Evolutionary conservation across 2,797 vertebrate species (phyloP).

Genomic region (Takifugu rubripes): DNA sequence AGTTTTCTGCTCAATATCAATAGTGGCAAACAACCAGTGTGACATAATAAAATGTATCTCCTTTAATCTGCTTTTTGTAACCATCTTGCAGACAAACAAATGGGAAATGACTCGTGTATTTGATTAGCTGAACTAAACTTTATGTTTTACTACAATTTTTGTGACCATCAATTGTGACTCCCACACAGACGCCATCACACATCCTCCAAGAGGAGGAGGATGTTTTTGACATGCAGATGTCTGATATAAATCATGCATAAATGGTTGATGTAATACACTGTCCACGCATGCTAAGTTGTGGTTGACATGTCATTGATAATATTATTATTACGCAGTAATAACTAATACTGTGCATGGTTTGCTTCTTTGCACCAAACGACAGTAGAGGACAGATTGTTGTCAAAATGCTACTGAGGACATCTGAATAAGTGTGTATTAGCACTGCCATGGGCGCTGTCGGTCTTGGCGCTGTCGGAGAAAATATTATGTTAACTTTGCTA

Average conservation of each 20-base stretch:
- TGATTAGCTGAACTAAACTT: too few relatives aligned
- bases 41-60: not conserved
- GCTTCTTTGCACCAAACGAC: constrained; percentile 49
- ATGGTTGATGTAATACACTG: constrained; percentile 7
- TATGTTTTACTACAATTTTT: too few relatives aligned
- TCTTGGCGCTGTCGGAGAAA: too few relatives aligned
- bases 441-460: constrained; percentile 17
- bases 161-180: too few relatives aligned
- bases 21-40: not conserved
- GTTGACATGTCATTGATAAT: constrained; percentile 6
- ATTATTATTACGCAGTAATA: constrained; percentile 31
- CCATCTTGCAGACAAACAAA: not conserved
- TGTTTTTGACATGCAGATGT: not conserved
- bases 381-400: constrained; percentile 29
- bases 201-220: not conserved
- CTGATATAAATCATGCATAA: not conserved
- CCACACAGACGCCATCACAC: too few relatives aligned
- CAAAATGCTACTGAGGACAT: constrained; percentile 37
- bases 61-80: constrained; percentile 1
- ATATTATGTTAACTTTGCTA: constrained; percentile 6
- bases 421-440: constrained; percentile 22
- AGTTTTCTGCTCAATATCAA: constrained; percentile 1
- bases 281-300: constrained; percentile 3
- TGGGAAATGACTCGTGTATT: too few relatives aligned
- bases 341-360: constrained; percentile 27